Percentiles rank a stretch among this genome's conserved stretches.
These are phyloP conservation scores for Pandemis corylana DNA, from an alignment of 2,888 invertebrate species.

Conservation along the genomic window DNA sequence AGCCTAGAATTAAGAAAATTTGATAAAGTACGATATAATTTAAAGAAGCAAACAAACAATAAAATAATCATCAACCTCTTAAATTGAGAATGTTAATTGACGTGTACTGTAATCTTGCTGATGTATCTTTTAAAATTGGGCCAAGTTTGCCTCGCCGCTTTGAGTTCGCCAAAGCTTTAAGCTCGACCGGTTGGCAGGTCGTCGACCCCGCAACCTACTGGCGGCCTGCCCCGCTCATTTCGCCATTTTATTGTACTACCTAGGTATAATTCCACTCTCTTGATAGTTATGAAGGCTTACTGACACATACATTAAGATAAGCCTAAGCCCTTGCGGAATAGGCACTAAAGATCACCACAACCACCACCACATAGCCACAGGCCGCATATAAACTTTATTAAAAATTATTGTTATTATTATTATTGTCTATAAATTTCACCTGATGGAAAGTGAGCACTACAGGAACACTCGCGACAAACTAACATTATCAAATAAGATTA, in stretches of 20 bases:
- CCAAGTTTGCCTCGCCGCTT: slow-evolving; percentile 76
- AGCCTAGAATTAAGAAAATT: background rate
- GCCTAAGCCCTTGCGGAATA: slow-evolving; percentile 24
- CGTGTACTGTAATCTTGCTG: slow-evolving; percentile 41
- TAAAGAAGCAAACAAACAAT: slow-evolving; percentile 23
- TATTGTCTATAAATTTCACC: no score
- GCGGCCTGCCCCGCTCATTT: slow-evolving; percentile 59
- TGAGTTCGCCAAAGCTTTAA: slow-evolving; percentile 71
- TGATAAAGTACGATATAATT: background rate
- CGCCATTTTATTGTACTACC: slow-evolving; percentile 49
- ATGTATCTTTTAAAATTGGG: slow-evolving; percentile 71
- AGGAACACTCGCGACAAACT: no score
- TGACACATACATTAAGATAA: slow-evolving; percentile 40
- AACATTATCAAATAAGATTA: no score
- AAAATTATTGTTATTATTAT: slow-evolving; percentile 23
- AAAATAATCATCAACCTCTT: slow-evolving; percentile 34
- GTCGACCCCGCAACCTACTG: slow-evolving; percentile 80
- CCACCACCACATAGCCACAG: slow-evolving; percentile 16
- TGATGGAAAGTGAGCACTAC: no score
- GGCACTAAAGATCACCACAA: slow-evolving; percentile 34
- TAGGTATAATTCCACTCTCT: slow-evolving; percentile 39
- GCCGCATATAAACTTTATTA: slow-evolving; percentile 12
- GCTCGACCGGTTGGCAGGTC: slow-evolving; percentile 79
- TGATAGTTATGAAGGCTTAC: slow-evolving; percentile 43
- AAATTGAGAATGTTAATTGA: slow-evolving; percentile 34